Base-by-base conservation (phyloP, 1,140 invertebrate genomes). In the Papilio polyxenes region DNA sequence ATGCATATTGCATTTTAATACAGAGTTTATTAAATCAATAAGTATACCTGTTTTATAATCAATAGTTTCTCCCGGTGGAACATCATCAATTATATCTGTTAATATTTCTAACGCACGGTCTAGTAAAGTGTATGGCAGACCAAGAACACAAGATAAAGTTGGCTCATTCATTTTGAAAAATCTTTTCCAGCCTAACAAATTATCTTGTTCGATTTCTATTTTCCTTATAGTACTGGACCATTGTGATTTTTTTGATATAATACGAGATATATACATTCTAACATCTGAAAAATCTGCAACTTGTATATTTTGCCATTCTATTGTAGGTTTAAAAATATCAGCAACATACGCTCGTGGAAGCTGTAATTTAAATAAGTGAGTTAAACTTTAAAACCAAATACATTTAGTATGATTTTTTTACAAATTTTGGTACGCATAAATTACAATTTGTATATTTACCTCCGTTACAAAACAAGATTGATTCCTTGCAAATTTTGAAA, bases 241-340 rank as follows among this genome's bases (percentile, higher is more conserved):
- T 44, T 85, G 51, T 44, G 86, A 85, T 83, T 87, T 89, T 59
- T 90, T 89, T 20, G 84, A 81, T 65, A 83, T 77, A 69, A 92
- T 81, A 44, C 88, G 82, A 76, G 88, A 88, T 81, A 94, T 87
- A 82, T 93, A 91, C 89, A 91, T 91, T 76, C 92, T 85, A 15
- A 89, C 81, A 37, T 92, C 89, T 51, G 92, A 93, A 82, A 93
- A 94, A 69, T 94, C 91, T 48, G 92, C 91, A 56, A 93, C 89
- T 89, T 93, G 92, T 23, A 94, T 89, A 80, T 94, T 93, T 88
- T 94, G 92, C 92, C 92, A 94, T 86, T 94, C 93, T 84, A 91
- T 90, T 69, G 93, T 93, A 49, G 92, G 92, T 88, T 92, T 90
- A 56, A 94, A 82, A 83, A 85, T 89, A 44, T 91, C 87, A 72